Conservation (phyloP, 2,797 vertebrate genomes). For the Prunella strophiata region DNA sequence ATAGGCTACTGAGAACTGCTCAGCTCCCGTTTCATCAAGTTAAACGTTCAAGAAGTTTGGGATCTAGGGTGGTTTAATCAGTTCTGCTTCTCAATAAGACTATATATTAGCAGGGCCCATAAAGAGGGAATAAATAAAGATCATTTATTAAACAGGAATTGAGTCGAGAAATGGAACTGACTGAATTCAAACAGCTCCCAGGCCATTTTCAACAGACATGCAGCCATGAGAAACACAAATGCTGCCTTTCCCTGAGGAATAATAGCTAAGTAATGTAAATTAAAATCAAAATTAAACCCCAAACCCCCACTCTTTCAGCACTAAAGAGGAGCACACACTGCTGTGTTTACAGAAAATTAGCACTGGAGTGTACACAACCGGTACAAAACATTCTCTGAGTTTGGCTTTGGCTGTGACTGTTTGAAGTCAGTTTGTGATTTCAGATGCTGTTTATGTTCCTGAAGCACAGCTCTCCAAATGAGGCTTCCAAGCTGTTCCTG, state of each 20-base stretch:
- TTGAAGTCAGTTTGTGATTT: conserved; percentile 45
- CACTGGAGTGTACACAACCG: conserved; percentile 33
- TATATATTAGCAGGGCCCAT: not conserved
- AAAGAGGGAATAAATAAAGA: not conserved
- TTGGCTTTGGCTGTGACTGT: conserved; percentile 38
- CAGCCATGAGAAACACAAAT: not conserved
- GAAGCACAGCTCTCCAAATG: conserved; percentile 16
- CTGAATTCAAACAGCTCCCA: not conserved
- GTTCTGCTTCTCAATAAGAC: not conserved
- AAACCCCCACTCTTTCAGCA: not conserved
- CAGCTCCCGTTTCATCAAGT: not conserved
- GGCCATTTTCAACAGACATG: not conserved
- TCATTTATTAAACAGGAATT: not conserved
- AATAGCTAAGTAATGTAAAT: conserved; percentile 28
- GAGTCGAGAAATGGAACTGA: not conserved
- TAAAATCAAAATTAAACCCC: conserved; percentile 28
- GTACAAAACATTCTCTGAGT: not conserved
- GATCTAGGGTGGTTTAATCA: not conserved
- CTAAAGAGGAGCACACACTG: conserved; percentile 41
- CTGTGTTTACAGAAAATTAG: conserved; percentile 51
- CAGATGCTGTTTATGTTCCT: conserved; percentile 63
- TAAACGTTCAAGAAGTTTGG: not conserved
- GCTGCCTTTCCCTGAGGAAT: not conserved
- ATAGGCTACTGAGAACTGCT: not conserved
- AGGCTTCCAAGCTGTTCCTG: conserved; percentile 47